Evolutionary conservation across 2,888 invertebrate species (phyloP), one percentile per base, ranked within the genome.

Genomic region (Oscheius myriophilus): DNA sequence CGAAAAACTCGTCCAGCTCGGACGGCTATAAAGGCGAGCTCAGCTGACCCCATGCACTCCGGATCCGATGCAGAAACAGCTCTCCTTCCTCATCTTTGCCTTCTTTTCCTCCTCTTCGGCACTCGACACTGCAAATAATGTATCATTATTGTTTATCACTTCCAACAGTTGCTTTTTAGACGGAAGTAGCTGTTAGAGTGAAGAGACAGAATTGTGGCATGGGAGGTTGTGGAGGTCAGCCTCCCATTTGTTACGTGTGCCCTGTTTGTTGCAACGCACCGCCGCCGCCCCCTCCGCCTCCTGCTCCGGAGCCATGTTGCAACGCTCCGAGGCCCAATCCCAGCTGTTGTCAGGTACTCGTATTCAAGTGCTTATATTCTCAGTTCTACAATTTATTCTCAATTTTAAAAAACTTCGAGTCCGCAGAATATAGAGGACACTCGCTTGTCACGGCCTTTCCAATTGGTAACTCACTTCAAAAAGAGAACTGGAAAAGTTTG

Each of bases 281-380:
- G n/a, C 67, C 66, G 9, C 57, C 66, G 18, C 66, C 61, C 0
- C 67, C 67, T 21, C 67, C 67, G 14, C 64, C 54, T n/a, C 53
- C 64, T 4, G 52, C 58, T 39, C 53, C 23, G 43, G 43, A 49
- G n/a, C 42, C 46, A 7, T 78, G 78, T 43, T 76, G 78, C 45
- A 54, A 58, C 7, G 69, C 78, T 43, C 75, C 76, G 26, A 51
- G 71, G 18, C 78, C 78, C 53, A 67, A 64, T 25, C 78, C 78
- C 65, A 25, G 58, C 1, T 75, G 75, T 39, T 75, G 75, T 49
- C 64, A 54, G 64, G 55, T 55, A 61, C 46, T 26, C 33, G 53
- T 25, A 54, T 53, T 64, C n/a, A 53, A 53, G 53, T 64, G 26
- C 45, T 45, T 7, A 43, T 25, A 33, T 21, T 11, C 16, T 43